These are phyloP conservation scores for Venusia cambrica DNA, from an alignment of 2,888 invertebrate species.

Conservation along the genomic window DNA sequence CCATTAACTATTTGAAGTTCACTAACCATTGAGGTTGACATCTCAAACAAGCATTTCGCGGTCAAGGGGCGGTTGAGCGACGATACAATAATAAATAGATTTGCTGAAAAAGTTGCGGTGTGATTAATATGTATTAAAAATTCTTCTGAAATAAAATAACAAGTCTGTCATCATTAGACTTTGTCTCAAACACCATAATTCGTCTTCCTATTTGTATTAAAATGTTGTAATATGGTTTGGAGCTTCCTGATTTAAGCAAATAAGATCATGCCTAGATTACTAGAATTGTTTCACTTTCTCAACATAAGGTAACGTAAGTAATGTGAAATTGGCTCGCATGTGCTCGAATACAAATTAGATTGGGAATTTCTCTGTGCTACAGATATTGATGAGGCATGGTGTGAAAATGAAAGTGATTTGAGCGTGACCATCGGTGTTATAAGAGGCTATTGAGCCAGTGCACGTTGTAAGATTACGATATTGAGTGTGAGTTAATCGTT, in stretches of 20 bases:
- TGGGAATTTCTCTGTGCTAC: conserved; percentile 65
- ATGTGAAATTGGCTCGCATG: conserved; percentile 53
- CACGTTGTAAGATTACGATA: conserved; percentile 17
- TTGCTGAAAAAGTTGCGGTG: too few species aligned
- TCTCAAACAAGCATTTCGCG: too few species aligned
- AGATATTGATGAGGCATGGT: conserved; percentile 56
- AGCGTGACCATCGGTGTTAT: conserved; percentile 42
- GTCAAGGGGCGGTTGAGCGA: too few species aligned
- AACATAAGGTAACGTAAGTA: conserved; percentile 49
- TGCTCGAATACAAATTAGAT: conserved; percentile 68
- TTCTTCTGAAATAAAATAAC: too few species aligned
- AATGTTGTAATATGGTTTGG: conserved; percentile 18
- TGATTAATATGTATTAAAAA: too few species aligned
- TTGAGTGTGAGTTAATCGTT: too few species aligned
- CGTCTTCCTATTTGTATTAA: too few species aligned
- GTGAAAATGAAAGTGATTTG: conserved; percentile 63
- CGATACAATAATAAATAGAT: too few species aligned
- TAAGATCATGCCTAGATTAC: conserved; percentile 30
- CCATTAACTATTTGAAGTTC: too few species aligned
- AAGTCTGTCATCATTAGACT: too few species aligned
- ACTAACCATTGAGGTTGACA: too few species aligned
- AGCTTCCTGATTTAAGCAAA: conserved; percentile 43
- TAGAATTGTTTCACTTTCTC: conserved; percentile 44
- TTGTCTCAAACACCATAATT: too few species aligned
- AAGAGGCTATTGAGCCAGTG: conserved; percentile 30